Evolutionary conservation across 1,140 invertebrate genomes (phyloP), one percentile per base, ranked within the genome.

Genomic region (Macrosteles quadrilineatus): DNA sequence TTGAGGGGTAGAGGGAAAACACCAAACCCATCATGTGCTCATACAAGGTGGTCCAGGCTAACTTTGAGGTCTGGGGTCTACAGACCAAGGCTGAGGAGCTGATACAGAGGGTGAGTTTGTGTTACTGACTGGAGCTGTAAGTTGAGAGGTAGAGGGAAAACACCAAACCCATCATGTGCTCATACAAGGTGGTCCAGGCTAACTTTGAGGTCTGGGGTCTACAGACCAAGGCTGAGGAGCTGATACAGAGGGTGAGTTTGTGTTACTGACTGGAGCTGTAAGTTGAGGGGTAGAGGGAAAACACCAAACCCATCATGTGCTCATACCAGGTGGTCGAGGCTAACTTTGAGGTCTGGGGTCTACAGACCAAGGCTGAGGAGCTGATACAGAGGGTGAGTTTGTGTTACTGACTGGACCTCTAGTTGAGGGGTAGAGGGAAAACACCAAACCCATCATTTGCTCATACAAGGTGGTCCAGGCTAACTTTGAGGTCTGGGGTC

Each of bases 151-250:
- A 94, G 95, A 84, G 86, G 73, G 88, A 91, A 12, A 85, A 78
- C 1, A 85, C 85, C 17, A 81, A 87, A 55, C 94, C 94, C 1
- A 90, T 97, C 59, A 97, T 97, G 95, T 97, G 94, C 81, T 96
- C 94, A 32, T 97, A 97, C 76, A 97, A 97, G 82, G 80, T 93
- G 43, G 94, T 96, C 0, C 85, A 91, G 78, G 91, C 91, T 9
- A 92, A 88, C 63, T 96, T 96, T 81, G 94, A 96, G 82, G 91
- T 97, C 1, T 96, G 94, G 92, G 94, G 94, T 0, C 82, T 97
- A 71, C 94, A 97, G 80, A 95, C 92, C 0, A 88, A 87, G 81
- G 92, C 94, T 0, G 95, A 97, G 82, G 91, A 94, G 63, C 95
- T 91, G 79, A 90, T 94, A 43, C 94, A 96, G 71, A 89, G 86